phyloP scores from a whole-genome alignment of 1,140 invertebrate genomes.

The Aplysia californica region DNA sequence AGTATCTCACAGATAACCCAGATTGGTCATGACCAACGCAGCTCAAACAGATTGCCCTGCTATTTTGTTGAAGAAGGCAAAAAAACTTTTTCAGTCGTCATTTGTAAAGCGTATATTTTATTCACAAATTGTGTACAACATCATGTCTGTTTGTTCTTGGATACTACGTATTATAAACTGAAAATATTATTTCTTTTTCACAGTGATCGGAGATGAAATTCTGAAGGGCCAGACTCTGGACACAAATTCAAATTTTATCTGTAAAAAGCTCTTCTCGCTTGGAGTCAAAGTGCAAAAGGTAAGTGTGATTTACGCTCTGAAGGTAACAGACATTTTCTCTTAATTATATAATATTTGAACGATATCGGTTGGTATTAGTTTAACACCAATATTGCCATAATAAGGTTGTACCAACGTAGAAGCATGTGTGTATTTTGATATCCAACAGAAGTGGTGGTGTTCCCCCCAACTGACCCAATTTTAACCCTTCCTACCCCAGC shows the following conservation, averaged over 20 bases:
- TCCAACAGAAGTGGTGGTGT: too few species aligned
- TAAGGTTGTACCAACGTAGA: too few species aligned
- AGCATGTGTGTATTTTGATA: too few species aligned
- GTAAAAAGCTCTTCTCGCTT: constrained; percentile 74
- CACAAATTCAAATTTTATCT: constrained; percentile 80
- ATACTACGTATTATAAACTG: neutral
- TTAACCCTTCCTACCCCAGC: too few species aligned
- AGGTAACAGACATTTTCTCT: neutral
- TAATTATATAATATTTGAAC: neutral
- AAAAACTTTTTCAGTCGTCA: neutral
- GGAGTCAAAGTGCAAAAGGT: constrained; percentile 75
- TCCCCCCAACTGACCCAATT: too few species aligned
- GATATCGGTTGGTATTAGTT: too few species aligned
- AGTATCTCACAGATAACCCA: too few species aligned
- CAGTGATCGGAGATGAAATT: constrained; percentile 87
- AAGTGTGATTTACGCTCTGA: constrained; percentile 6
- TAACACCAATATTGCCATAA: too few species aligned
- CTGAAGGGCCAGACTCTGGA: constrained; percentile 83
- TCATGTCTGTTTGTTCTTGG: neutral
- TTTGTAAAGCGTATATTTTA: neutral
- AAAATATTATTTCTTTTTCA: constrained; percentile 65
- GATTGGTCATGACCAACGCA: too few species aligned
- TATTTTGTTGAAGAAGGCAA: too few species aligned
- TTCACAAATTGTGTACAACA: neutral
- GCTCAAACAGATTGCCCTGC: too few species aligned